Base-by-base conservation (phyloP, 2,113 vertebrate species). In the Psilopsiagon aymara region DNA sequence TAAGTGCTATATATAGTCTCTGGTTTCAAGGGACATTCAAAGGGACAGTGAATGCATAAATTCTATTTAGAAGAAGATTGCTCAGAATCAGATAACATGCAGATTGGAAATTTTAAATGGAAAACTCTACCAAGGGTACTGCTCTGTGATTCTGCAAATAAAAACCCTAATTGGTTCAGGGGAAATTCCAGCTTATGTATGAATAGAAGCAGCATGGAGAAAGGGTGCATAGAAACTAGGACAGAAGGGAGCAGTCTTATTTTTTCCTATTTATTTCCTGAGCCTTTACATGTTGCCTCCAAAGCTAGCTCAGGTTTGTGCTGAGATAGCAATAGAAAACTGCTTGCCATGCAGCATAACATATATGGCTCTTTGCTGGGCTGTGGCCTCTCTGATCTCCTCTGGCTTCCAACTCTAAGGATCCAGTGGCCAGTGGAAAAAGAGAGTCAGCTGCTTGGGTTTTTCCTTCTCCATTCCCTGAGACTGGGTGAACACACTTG, bases 41-140 rank as follows among this genome's bases (percentile, higher is more conserved):
- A 79, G 47, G 49, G 39, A 78, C 57, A 85, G 7, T 24, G 23
- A 83, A 39, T 57, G 52, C 47, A 85, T 92, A 62, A 89, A 84
- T 91, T 89, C 44, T 75, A 19, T 74, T 94, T 81, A 94, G 75
- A 86, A 41, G 17, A 88, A 43, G 27, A 39, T 92, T 91, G 33
- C 13, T 94, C 28, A 69, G 84, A 86, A 87, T 92, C 77, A 95
- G 74, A 82, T 88, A 89, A 92, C 29, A 52, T 47, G 33, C 43
- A 95, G 81, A 94, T 75, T 60, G 84, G n/a, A 89, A 62, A 37
- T 91, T 95, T 92, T 66, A 90, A 86, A 85, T 57, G 18, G 81
- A 87, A 89, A 79, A 12, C 21, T 79, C 69, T 84, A 76, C 31
- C 24, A 66, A 76, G 35, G 24, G 17, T 82, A 37, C 23, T 60